Conservation (phyloP, 2,888 invertebrate genomes). For the Caenorhabditis becei region DNA sequence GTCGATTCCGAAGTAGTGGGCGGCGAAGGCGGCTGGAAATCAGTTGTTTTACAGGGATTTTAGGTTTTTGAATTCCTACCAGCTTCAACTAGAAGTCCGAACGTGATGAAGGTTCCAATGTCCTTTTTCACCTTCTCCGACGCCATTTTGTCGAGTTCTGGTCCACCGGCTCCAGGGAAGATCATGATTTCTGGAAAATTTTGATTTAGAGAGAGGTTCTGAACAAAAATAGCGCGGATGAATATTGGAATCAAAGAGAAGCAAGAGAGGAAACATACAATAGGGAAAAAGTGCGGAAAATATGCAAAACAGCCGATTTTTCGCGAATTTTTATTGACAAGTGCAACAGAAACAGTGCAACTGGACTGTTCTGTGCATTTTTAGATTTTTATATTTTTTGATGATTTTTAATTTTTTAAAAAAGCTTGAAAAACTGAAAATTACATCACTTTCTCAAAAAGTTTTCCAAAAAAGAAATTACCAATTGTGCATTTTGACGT, state of each 20-base stretch:
- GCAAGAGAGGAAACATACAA: not conserved
- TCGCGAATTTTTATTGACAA: too few species aligned
- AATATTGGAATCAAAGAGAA: too few species aligned
- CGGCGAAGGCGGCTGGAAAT: slow-evolving; percentile 52
- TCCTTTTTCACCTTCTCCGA: slow-evolving; percentile 61
- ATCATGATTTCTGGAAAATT: slow-evolving; percentile 45
- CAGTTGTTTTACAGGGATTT: not conserved
- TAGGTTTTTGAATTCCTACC: slow-evolving; percentile 32
- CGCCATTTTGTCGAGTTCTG: slow-evolving; percentile 63
- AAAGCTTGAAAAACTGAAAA: not conserved
- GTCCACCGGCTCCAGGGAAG: slow-evolving; percentile 63
- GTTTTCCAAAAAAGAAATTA: not conserved
- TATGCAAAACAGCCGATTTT: too few species aligned
- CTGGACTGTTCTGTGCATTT: not conserved
- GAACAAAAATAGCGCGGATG: too few species aligned
- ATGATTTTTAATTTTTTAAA: too few species aligned
- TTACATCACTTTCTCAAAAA: not conserved
- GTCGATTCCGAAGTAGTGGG: slow-evolving; percentile 63
- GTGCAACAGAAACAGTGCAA: too few species aligned
- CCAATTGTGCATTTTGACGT: slow-evolving; percentile 34
- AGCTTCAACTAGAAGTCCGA: slow-evolving; percentile 61
- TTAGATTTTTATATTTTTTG: not conserved
- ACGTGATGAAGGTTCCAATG: slow-evolving; percentile 59
- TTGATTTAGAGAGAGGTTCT: not conserved
- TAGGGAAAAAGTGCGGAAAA: too few species aligned